Evolutionary conservation across 1,140 invertebrate species (phyloP), one percentile per base, ranked within the genome.

Genomic region (Dufourea novaeangliae): DNA sequence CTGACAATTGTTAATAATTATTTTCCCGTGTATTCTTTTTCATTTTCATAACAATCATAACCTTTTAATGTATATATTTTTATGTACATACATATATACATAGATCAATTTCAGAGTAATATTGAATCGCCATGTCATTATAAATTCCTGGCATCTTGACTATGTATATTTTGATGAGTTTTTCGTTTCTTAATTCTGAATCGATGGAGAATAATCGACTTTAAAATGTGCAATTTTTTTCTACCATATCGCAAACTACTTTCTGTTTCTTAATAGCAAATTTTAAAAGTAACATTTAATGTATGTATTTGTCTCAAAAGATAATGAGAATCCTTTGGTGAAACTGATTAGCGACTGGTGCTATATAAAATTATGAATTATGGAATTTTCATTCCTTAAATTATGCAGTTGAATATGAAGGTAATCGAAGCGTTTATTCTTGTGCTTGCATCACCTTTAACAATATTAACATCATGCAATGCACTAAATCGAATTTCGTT

Each of bases 361-460:
- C 82, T 83, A 83, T 84, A 41, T 70, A 52, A 73, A 79, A 83
- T 82, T 71, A 79, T 71, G 74, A 79, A 64, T 76, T 70, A 62
- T 68, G 72, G 20, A 74, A 50, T 52, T 57, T 66, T 84, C 27
- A 72, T 83, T 83, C 80, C 67, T 59, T 72, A 37, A 52, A 57
- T 78, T 81, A 72, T 46, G 56, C 41, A 61, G 61, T 70, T 69
- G 52, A 66, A 71, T n/a, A n/a, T 81, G 46, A 63, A 56, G 57
- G 14, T 64, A 72, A 62, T 79, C 56, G 34, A 57, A 66, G 61
- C 73, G 56, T 83, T 74, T 68, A 75, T 75, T 79, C 46, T 84
- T 84, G 52, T 83, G 68, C 68, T 83, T 61, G 54, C 61, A 66
- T 52, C 50, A 68, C 46, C 32, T 76, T 67, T n/a, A 73, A 79